Conservation (phyloP, 2,888 invertebrate species). For the Drosophila tripunctata region DNA sequence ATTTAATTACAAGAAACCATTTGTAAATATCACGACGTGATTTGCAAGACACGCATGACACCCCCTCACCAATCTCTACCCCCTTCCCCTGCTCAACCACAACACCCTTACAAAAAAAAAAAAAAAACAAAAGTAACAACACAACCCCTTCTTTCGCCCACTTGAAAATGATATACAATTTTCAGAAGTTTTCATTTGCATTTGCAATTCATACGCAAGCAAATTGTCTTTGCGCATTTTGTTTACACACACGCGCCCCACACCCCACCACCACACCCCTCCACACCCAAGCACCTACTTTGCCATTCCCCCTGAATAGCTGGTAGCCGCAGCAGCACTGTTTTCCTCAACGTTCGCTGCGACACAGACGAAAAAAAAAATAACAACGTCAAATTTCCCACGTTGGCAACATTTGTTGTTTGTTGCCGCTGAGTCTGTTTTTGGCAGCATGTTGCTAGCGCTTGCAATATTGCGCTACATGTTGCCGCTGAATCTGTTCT, state of each 20-base stretch:
- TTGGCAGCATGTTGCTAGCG: slow-evolving; percentile 53
- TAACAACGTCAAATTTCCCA: slow-evolving; percentile 22
- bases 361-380: neutral
- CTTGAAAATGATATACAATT: slow-evolving; percentile 62
- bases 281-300: neutral
- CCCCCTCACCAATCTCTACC: neutral
- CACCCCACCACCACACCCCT: neutral
- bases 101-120: too few species aligned
- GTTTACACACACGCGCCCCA: slow-evolving; percentile 29
- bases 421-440: slow-evolving; percentile 53
- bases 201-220: slow-evolving; percentile 63
- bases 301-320: neutral
- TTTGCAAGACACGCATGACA: slow-evolving; percentile 68
- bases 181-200: slow-evolving; percentile 66
- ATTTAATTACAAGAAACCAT: slow-evolving; percentile 79
- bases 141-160: slow-evolving; percentile 1
- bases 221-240: slow-evolving; percentile 51
- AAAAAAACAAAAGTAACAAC: too few species aligned
- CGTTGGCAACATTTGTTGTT: slow-evolving; percentile 7
- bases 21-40: slow-evolving; percentile 78
- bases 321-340: neutral
- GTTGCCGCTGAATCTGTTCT: slow-evolving; percentile 53
- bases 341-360: slow-evolving; percentile 4
- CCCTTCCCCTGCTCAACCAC: neutral
- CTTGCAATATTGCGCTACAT: slow-evolving; percentile 20